Evolutionary conservation across 2,113 vertebrate species (phyloP), one percentile per base, ranked within the genome.

Genomic region (Willisornis vidua): DNA sequence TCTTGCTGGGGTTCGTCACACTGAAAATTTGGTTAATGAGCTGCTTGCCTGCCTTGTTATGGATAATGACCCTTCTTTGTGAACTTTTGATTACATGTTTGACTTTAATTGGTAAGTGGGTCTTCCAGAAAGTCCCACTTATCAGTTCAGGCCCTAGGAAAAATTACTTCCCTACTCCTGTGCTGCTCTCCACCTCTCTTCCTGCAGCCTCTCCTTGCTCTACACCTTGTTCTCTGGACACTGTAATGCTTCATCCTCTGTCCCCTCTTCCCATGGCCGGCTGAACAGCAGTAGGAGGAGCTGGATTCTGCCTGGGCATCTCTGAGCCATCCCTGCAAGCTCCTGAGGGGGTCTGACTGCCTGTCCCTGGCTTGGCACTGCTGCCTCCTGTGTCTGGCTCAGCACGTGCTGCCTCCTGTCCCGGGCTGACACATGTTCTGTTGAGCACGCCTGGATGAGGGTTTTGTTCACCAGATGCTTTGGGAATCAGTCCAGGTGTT

Each of bases 221-320:
- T 57, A 2, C 3, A 0, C 20, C 2, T 2, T 48, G 9, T 79
- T 49, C 62, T 73, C 39, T 45, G 61, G 55, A 55, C 46, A 3
- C 41, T 65, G 72, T 43, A 48, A 61, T 28, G 8, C 18, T 80
- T 80, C 15, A 1, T 28, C 33, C 35, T 51, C 8, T 52, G 18
- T 15, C 1, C 0, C 37, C 33, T 89, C 22, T 45, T 80, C 28
- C 35, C 3, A 3, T 1, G 14, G 23, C 41, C 43, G 52, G n/a
- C 54, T 77, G 73, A 63, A 10, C 12, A 57, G 77, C 35, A 58
- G 28, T 2, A 16, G 41, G 18, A 65, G 10, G 41, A 86, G 55
- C 59, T 46, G 15, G 19, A 18, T 7, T n/a, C 37, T 70, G 39
- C 24, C 45, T 37, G 57, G 46, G 33, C 81, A 18, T 24, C 71